Base-by-base conservation (phyloP, 2,113 vertebrate species). In the Brachypteracias leptosomus region DNA sequence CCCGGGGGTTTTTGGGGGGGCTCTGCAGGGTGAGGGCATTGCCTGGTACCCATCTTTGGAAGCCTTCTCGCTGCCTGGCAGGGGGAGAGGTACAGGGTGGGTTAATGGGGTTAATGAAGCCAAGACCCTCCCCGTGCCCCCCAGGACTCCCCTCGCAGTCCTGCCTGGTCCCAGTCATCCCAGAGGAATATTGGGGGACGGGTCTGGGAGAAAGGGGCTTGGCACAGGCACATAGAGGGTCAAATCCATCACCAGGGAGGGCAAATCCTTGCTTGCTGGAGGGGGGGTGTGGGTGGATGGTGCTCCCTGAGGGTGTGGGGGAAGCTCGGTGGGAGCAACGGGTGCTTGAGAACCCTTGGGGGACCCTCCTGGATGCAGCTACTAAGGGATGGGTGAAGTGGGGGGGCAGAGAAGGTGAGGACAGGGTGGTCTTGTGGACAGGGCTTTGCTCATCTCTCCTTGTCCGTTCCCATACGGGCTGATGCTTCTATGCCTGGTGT, bases 21-120 rank as follows among this genome's bases (percentile, higher is more conserved):
- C 87, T 11, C 36, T 74, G 91, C 98, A 98, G 94, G 98, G 98
- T 16, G 97, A 12, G n/a, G 98, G 98, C 72, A 98, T 88, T 35
- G 79, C 97, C 51, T 98, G 97, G 96, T 98, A 99, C 66, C 96
- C 97, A 2, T 96, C 74, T 97, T 98, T 99, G 86, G 98, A 95
- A 76, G 97, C 94, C 92, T 99, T 99, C 71, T 98, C 98, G 44
- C 97, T 91, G 38, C 97, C 98, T 99, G 98, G 91, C 46, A 75
- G 47, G 93, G 92, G 86, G 95, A 95, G 52, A 96, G 82, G 87
- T 66, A 85, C 29, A 59, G 94, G 51, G 44, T 5, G 2, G 88
- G 83, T 96, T 44, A 90, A 44, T 26, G 55, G 13, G 52, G 96
- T 96, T 36, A 10, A 25, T 3, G 40, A 58, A 74, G 9, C 13